phyloP scores from a whole-genome alignment of 2,888 invertebrate species.

The Thereva unica region DNA sequence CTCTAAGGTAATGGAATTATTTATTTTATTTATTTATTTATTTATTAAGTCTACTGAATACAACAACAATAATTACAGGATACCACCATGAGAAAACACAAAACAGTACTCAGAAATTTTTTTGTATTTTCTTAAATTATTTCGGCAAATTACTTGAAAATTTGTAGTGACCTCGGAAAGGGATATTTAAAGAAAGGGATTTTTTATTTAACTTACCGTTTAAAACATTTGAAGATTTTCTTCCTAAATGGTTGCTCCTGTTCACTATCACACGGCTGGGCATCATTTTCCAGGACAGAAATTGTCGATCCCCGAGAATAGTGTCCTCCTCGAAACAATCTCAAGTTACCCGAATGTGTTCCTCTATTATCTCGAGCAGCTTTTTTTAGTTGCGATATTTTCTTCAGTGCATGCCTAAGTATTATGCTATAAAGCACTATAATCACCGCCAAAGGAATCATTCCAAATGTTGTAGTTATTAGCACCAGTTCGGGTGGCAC shows the following conservation, averaged over 20 bases:
- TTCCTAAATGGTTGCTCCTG: slow-evolving; percentile 10
- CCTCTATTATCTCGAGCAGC: slow-evolving; percentile 55
- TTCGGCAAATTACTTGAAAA: too few species aligned
- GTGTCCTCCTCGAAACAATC: slow-evolving; percentile 48
- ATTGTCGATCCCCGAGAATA: slow-evolving; percentile 5
- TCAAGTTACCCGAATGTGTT: slow-evolving; percentile 51
- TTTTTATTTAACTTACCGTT: slow-evolving; percentile 1
- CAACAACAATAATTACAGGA: too few species aligned
- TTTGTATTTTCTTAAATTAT: too few species aligned
- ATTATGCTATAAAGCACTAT: slow-evolving; percentile 64
- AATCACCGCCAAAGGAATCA: slow-evolving; percentile 60
- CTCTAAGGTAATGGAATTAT: too few species aligned
- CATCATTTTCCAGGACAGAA: slow-evolving; percentile 25
- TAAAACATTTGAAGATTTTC: slow-evolving; percentile 27
- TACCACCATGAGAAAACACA: too few species aligned
- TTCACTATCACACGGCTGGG: slow-evolving; percentile 28
- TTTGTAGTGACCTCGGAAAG: too few species aligned
- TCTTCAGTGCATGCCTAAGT: slow-evolving; percentile 63
- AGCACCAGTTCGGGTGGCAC: slow-evolving; percentile 63
- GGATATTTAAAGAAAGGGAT: too few species aligned
- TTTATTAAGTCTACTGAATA: too few species aligned
- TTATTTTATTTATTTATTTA: too few species aligned
- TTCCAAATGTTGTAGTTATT: slow-evolving; percentile 62
- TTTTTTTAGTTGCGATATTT: slow-evolving; percentile 59
- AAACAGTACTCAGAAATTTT: too few species aligned